phyloP scores from a whole-genome alignment of 2,888 invertebrate species.

The Molorchus minor region DNA sequence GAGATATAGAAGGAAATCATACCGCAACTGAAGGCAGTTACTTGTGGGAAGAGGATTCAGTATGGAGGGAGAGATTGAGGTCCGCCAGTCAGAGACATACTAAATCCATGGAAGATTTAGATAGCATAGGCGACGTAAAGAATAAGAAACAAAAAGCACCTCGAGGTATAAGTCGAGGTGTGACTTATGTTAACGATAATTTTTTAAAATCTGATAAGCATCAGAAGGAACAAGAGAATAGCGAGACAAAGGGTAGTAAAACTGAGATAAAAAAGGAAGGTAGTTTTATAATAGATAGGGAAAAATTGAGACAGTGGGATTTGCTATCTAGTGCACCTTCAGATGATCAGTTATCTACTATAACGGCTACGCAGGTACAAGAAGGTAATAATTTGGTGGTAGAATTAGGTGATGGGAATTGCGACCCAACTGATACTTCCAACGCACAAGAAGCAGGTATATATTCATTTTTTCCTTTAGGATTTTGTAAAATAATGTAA shows the following conservation, averaged over 20 bases:
- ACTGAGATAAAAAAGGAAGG: conserved; percentile 54
- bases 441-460: conserved; percentile 58
- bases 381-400: conserved; percentile 56
- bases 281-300: conserved; percentile 74
- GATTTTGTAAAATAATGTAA: conserved; percentile 46
- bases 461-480: conserved; percentile 45
- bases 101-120: conserved; percentile 83
- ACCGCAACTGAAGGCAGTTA: conserved; percentile 69
- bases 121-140: conserved; percentile 63
- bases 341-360: conserved; percentile 53
- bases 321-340: conserved; percentile 79
- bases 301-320: conserved; percentile 89
- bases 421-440: conserved; percentile 50
- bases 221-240: conserved; percentile 55
- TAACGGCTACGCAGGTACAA: conserved; percentile 49
- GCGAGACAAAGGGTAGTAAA: conserved; percentile 65
- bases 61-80: conserved; percentile 83
- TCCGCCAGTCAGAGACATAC: conserved; percentile 84
- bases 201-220: conserved; percentile 63
- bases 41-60: conserved; percentile 83
- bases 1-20: conserved; percentile 9
- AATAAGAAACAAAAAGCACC: conserved; percentile 52
- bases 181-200: conserved; percentile 81
- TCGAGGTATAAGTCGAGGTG: conserved; percentile 70
- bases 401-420: conserved; percentile 53